Percentiles rank a stretch among this genome's conserved stretches.
phyloP scores from a whole-genome alignment of 2,888 invertebrate genomes.

The Dicycla oo region DNA sequence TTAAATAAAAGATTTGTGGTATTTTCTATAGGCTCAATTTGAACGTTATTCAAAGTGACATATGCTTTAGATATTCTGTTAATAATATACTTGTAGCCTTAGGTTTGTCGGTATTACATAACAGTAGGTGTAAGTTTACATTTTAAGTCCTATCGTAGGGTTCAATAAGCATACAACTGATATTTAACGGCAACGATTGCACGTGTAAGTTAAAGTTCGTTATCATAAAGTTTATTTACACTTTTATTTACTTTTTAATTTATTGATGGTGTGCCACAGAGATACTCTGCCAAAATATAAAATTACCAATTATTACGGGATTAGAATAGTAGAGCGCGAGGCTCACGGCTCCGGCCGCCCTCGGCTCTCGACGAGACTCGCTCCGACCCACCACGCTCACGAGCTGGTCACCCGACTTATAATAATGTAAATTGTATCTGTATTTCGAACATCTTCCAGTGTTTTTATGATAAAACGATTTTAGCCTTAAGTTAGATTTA shows the following conservation, averaged over 20 bases:
- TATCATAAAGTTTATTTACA: slow-evolving; percentile 89
- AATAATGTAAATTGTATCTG: slow-evolving; percentile 80
- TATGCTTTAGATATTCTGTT: slow-evolving; percentile 91
- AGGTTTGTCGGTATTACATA: slow-evolving; percentile 89
- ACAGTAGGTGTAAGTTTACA: slow-evolving; percentile 82
- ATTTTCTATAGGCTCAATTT: slow-evolving; percentile 91
- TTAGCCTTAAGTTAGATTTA: slow-evolving; percentile 85
- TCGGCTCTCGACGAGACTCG: slow-evolving; percentile 66
- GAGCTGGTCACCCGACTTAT: slow-evolving; percentile 70
- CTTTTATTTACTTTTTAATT: slow-evolving; percentile 90
- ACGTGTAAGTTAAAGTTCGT: slow-evolving; percentile 89
- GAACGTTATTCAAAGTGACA: slow-evolving; percentile 91
- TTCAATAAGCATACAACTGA: slow-evolving; percentile 87
- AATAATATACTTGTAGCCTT: slow-evolving; percentile 90
- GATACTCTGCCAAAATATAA: slow-evolving; percentile 91
- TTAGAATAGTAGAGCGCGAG: slow-evolving; percentile 67
- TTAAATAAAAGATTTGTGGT: slow-evolving; percentile 90
- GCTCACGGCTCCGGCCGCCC: slow-evolving; percentile 42
- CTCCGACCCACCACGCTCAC: slow-evolving; percentile 41
- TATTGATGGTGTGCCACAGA: slow-evolving; percentile 91
- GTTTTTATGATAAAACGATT: slow-evolving; percentile 86
- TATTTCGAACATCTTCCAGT: slow-evolving; percentile 89
- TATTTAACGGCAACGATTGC: slow-evolving; percentile 89
- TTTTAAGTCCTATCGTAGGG: slow-evolving; percentile 85
- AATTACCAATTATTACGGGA: slow-evolving; percentile 86